Percentiles rank a stretch among this genome's conserved stretches.
Evolutionary conservation across 2,888 invertebrate genomes (phyloP).

Genomic region (Drosophila kuntzei): DNA sequence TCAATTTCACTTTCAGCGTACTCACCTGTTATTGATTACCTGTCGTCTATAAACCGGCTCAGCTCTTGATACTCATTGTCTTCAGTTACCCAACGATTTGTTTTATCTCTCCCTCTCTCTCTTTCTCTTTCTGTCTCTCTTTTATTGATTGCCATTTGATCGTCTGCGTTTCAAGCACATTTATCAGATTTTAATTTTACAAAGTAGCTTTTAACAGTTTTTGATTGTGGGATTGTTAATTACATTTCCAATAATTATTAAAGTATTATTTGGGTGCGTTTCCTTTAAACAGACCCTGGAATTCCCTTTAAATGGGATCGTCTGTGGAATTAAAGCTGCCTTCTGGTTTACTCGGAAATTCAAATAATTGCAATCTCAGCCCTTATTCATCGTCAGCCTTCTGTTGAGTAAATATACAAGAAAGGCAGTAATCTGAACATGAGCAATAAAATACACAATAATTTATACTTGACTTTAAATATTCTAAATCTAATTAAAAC

Average conservation of each 20-base stretch:
- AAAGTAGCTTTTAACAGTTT: constrained; percentile 14
- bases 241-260: background rate
- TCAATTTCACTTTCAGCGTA: constrained; percentile 66
- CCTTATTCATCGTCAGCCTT: background rate
- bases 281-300: background rate
- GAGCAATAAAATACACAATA: background rate
- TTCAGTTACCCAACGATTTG: constrained; percentile 41
- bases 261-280: background rate
- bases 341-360: constrained; percentile 1
- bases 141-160: constrained; percentile 27
- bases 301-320: constrained; percentile 1
- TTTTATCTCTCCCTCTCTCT: background rate
- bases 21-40: constrained; percentile 58
- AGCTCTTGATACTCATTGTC: constrained; percentile 26
- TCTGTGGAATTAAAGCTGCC: background rate
- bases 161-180: constrained; percentile 8
- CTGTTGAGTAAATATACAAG: background rate
- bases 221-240: constrained; percentile 8
- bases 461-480: too few species aligned
- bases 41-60: constrained; percentile 63
- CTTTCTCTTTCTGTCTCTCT: constrained; percentile 1
- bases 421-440: background rate
- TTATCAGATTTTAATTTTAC: constrained; percentile 34
- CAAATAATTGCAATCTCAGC: background rate
- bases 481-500: too few species aligned